Evolutionary conservation across 2,888 invertebrate genomes (phyloP).

Genomic region (Tiliacea aurago): DNA sequence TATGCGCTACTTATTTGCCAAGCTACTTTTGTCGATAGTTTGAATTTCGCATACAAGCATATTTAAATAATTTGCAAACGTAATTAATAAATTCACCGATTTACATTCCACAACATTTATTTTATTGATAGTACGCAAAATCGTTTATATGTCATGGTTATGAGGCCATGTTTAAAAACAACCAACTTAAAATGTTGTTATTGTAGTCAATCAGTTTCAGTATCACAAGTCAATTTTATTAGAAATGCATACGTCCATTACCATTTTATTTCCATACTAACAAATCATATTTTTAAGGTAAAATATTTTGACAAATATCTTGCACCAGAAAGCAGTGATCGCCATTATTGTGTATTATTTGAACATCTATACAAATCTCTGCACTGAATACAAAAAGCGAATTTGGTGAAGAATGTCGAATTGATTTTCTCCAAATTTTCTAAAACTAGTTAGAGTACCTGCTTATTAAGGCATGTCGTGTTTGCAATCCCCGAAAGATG

Average conservation of each 20-base stretch:
- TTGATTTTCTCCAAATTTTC: conserved; percentile 23
- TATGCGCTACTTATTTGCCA: not conserved
- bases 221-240: not conserved
- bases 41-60: conserved; percentile 3
- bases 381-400: conserved; percentile 10
- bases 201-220: conserved; percentile 14
- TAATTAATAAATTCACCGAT: conserved; percentile 12
- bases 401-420: conserved; percentile 29
- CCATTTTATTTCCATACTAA: not conserved
- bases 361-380: conserved; percentile 26
- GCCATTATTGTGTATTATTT: conserved; percentile 16
- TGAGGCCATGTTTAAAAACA: conserved; percentile 25
- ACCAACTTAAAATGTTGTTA: conserved; percentile 12
- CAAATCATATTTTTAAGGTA: conserved; percentile 3
- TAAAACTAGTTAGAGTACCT: conserved; percentile 1
- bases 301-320: conserved; percentile 3
- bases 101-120: conserved; percentile 29
- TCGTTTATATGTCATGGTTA: conserved; percentile 44
- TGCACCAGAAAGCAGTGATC: conserved; percentile 4
- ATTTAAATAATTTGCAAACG: conserved; percentile 30
- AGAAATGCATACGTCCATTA: conserved; percentile 5
- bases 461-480: not conserved
- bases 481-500: not conserved
- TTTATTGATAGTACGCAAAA: conserved; percentile 40
- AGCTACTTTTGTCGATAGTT: not conserved